Evolutionary conservation across 1,140 invertebrate genomes (phyloP).

Genomic region (Diuraphis noxia): DNA sequence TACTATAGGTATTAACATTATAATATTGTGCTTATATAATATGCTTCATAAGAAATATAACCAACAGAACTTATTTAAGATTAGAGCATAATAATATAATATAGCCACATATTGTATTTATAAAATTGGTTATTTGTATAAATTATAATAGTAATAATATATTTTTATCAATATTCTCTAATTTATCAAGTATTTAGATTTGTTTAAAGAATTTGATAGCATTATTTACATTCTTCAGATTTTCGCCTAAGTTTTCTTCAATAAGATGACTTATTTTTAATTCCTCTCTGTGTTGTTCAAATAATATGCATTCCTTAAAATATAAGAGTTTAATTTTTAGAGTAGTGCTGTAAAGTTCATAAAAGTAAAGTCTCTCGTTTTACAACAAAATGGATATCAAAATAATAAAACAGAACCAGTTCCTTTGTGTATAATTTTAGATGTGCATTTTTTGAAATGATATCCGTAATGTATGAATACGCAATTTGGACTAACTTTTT

Average conservation of each 20-base stretch:
- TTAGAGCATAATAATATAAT: neutral
- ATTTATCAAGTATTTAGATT: neutral
- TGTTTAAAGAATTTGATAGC: neutral
- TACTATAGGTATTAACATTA: neutral
- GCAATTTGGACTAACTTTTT: neutral
- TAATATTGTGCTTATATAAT: neutral
- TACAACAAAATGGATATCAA: neutral
- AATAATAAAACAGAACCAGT: neutral
- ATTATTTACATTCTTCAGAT: neutral
- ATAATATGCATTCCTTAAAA: too few species aligned
- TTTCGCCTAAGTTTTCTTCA: neutral
- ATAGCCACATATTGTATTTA: neutral
- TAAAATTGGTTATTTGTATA: neutral
- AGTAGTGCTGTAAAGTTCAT: neutral
- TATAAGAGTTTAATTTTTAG: too few species aligned
- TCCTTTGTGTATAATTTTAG: neutral
- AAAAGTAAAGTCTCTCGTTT: neutral
- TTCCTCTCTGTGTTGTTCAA: neutral
- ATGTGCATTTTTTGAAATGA: accelerated
- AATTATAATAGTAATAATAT: neutral
- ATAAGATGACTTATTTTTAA: neutral
- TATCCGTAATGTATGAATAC: neutral
- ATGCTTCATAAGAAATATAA: too few species aligned
- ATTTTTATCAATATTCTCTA: neutral
- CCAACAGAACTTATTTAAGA: neutral